These are phyloP conservation scores for Bradynema listronoti DNA, from an alignment of 1,140 invertebrate genomes.

Conservation along the genomic window DNA sequence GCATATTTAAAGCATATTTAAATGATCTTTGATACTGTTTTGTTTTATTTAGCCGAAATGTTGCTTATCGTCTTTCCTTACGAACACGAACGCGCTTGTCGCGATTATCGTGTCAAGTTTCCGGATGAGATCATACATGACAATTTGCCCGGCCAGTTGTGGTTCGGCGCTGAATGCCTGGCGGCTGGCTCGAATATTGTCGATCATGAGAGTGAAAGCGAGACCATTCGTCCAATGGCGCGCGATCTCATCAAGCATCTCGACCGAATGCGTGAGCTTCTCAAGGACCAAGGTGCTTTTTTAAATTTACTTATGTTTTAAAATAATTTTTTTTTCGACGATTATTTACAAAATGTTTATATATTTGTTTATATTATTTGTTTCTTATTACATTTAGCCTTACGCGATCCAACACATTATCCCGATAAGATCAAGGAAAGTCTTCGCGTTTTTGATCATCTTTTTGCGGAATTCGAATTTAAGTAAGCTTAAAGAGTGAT, in stretches of 20 bases:
- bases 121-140: constrained; percentile 96
- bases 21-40: no score
- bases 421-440: constrained; percentile 66
- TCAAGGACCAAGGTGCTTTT: constrained; percentile 70
- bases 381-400: constrained; percentile 37
- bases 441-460: constrained; percentile 81
- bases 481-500: no score
- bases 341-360: neutral
- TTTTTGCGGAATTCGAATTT: constrained; percentile 94
- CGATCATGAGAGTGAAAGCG: constrained; percentile 86
- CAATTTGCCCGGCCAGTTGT: constrained; percentile 90
- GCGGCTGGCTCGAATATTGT: constrained; percentile 80
- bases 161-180: constrained; percentile 90
- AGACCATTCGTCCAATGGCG: constrained; percentile 88
- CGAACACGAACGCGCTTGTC: constrained; percentile 72
- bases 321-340: constrained; percentile 61
- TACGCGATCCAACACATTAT: constrained; percentile 51
- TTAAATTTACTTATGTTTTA: no score
- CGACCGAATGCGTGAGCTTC: constrained; percentile 78
- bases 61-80: constrained; percentile 64
- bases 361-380: neutral
- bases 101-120: constrained; percentile 96
- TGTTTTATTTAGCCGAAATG: constrained; percentile 89
- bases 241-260: constrained; percentile 87
- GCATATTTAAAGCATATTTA: no score